A percentile compares a stretch with the other conserved stretches of the same genome.
These are phyloP conservation scores for Lamellibrachia satsuma DNA, from an alignment of 2,888 invertebrate species.

Conservation along the genomic window DNA sequence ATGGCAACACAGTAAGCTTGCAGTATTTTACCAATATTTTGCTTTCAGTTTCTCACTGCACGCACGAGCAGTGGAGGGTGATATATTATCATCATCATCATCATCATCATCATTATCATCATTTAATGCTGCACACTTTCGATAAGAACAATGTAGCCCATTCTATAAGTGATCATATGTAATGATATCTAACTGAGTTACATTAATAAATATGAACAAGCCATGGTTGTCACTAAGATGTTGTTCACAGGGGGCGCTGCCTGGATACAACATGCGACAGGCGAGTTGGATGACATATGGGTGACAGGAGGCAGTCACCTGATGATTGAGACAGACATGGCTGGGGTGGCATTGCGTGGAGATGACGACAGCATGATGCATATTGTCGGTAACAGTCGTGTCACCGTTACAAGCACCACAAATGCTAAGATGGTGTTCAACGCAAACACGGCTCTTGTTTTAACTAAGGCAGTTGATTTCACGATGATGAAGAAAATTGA, in stretches of 20 bases:
- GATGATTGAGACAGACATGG: slow-evolving; percentile 37
- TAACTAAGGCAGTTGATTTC: slow-evolving; percentile 32
- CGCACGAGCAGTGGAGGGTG: too few species aligned
- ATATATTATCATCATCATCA: too few species aligned
- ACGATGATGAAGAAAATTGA: slow-evolving; percentile 34
- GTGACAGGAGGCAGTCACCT: slow-evolving; percentile 40
- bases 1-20: too few species aligned
- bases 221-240: neutral
- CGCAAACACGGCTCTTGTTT: slow-evolving; percentile 33
- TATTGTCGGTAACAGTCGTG: slow-evolving; percentile 28
- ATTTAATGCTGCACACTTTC: too few species aligned
- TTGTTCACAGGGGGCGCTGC: slow-evolving; percentile 45
- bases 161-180: too few species aligned
- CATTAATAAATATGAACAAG: neutral
- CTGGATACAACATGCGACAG: slow-evolving; percentile 37
- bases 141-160: too few species aligned
- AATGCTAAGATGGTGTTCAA: slow-evolving; percentile 36
- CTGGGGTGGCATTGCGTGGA: slow-evolving; percentile 32
- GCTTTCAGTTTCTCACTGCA: too few species aligned
- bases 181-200: too few species aligned
- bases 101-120: too few species aligned
- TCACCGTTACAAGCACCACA: slow-evolving; percentile 34
- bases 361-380: slow-evolving; percentile 38
- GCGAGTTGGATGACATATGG: slow-evolving; percentile 38
- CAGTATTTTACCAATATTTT: too few species aligned